Evolutionary conservation across 2,888 invertebrate species (phyloP).

Genomic region (Nephrotoma appendiculata): DNA sequence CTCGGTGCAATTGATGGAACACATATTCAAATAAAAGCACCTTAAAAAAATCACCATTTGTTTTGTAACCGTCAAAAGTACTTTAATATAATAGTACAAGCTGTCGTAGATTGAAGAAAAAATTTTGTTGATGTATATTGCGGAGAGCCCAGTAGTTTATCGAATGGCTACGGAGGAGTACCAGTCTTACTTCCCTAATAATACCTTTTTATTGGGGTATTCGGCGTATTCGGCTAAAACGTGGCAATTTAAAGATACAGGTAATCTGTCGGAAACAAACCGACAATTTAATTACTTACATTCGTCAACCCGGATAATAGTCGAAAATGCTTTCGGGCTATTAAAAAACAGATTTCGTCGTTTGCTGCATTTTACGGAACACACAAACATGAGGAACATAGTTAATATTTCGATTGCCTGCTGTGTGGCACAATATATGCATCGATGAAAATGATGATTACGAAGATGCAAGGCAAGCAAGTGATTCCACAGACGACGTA

Average conservation of each 20-base stretch:
- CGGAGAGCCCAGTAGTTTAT: conserved; percentile 15
- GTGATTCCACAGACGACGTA: too few species aligned
- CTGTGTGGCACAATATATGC: conserved; percentile 15
- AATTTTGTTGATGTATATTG: conserved; percentile 17
- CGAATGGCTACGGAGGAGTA: background rate
- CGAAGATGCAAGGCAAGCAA: background rate
- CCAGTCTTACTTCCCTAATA: background rate
- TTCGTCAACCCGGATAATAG: conserved; percentile 16
- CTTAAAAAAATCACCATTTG: conserved; percentile 11
- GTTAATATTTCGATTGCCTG: conserved; percentile 13
- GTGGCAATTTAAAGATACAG: conserved; percentile 17
- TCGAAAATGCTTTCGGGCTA: conserved; percentile 19
- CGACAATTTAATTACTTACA: conserved; percentile 17
- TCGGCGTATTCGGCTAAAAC: conserved; percentile 16
- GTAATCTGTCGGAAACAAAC: conserved; percentile 17
- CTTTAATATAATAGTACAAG: conserved; percentile 17
- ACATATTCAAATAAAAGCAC: conserved; percentile 15
- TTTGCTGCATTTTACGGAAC: conserved; percentile 15
- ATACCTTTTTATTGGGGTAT: conserved; percentile 15
- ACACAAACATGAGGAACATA: conserved; percentile 11
- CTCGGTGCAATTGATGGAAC: conserved; percentile 16
- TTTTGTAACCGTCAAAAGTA: conserved; percentile 14
- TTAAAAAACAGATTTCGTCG: conserved; percentile 19
- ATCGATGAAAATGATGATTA: background rate
- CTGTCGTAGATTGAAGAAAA: conserved; percentile 17